Evolutionary conservation across 2,797 vertebrate genomes (phyloP).

Genomic region (Adrianichthys oophorus): DNA sequence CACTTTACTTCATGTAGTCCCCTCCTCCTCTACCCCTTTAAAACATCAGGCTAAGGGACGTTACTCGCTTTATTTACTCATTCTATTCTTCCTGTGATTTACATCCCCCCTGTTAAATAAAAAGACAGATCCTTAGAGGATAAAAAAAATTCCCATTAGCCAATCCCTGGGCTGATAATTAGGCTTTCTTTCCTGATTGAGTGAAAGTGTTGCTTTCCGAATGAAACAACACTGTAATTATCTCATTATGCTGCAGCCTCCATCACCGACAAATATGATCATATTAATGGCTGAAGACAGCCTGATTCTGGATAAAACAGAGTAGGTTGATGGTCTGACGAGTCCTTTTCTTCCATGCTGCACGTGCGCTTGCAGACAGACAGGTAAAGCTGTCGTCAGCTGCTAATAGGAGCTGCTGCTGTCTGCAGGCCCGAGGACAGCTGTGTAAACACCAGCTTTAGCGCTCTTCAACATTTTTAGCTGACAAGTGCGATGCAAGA

Average conservation of each 20-base stretch:
- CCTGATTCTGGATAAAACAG: slow-evolving; percentile 45
- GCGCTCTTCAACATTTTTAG: not conserved
- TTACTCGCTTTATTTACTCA: too few species aligned
- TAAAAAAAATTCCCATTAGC: slow-evolving; percentile 85
- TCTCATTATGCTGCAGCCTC: slow-evolving; percentile 86
- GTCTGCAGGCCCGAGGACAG: slow-evolving; percentile 24
- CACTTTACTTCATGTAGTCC: too few species aligned
- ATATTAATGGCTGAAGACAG: slow-evolving; percentile 72
- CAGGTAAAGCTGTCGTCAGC: slow-evolving; percentile 41
- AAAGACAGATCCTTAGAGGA: slow-evolving; percentile 33
- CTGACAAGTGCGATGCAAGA: not conserved
- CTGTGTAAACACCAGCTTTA: slow-evolving; percentile 19
- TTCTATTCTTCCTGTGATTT: too few species aligned
- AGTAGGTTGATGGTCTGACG: slow-evolving; percentile 3
- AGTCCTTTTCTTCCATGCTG: slow-evolving; percentile 14
- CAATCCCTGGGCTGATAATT: slow-evolving; percentile 95
- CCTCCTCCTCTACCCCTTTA: too few species aligned
- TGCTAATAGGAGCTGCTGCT: slow-evolving; percentile 41
- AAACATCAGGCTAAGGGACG: too few species aligned
- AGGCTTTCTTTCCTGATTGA: slow-evolving; percentile 95
- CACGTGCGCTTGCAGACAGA: not conserved
- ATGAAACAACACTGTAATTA: slow-evolving; percentile 94
- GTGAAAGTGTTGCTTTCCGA: slow-evolving; percentile 83
- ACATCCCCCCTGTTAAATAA: not conserved
- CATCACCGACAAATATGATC: slow-evolving; percentile 75